phyloP scores from a whole-genome alignment of 2,888 invertebrate species.

The Brachyptera risi region DNA sequence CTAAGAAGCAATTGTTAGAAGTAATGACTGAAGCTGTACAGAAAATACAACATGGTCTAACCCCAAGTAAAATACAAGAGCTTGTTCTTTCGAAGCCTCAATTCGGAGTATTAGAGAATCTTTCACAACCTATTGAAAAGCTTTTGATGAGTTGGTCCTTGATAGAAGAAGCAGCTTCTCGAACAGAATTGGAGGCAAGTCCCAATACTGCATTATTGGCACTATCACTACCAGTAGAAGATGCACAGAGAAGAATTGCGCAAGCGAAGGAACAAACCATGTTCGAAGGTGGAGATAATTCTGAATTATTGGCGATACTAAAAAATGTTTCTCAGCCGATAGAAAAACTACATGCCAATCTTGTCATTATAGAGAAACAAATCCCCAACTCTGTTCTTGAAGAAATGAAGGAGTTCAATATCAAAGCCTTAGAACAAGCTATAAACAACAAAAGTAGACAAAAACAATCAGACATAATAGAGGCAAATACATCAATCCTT shows the following conservation, averaged over 20 bases:
- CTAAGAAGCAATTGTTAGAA: no score
- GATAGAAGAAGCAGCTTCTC: not conserved
- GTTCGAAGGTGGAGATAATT: not conserved
- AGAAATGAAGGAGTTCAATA: no score
- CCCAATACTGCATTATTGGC: constrained; percentile 32
- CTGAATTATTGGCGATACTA: not conserved
- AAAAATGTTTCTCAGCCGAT: not conserved
- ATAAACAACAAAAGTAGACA: no score
- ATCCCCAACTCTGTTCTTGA: not conserved
- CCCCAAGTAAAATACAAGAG: not conserved
- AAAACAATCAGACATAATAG: not conserved
- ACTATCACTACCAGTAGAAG: constrained; percentile 34
- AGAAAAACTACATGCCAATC: not conserved
- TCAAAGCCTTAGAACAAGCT: no score
- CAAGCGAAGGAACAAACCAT: constrained; percentile 44
- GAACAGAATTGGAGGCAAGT: not conserved
- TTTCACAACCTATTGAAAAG: constrained; percentile 6
- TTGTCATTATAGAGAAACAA: not conserved
- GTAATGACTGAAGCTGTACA: not conserved
- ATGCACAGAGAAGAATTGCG: constrained; percentile 43
- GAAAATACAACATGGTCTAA: not conserved
- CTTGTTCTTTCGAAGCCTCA: not conserved
- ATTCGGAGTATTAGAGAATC: not conserved
- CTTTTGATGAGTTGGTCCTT: not conserved
- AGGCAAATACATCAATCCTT: not conserved